These are phyloP conservation scores for Andricus curvator DNA, from an alignment of 2,888 invertebrate genomes.

Conservation along the genomic window DNA sequence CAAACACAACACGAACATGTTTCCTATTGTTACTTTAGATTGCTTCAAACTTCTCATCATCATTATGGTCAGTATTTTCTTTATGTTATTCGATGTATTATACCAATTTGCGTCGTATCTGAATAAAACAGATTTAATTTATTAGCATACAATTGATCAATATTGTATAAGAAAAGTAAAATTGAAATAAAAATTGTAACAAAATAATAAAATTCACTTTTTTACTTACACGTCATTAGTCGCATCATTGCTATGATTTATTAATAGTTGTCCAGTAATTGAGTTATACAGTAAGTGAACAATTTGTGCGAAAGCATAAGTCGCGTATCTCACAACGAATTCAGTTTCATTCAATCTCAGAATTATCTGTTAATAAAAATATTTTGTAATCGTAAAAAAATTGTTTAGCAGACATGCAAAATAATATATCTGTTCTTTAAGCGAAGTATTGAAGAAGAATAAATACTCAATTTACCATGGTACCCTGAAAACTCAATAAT, in stretches of 20 bases:
- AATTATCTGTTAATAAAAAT: not conserved
- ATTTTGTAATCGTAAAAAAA: not conserved
- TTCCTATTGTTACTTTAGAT: not conserved
- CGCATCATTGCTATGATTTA: not conserved
- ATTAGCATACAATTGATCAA: not conserved
- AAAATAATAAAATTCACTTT: too few relatives aligned
- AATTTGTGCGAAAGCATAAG: not conserved
- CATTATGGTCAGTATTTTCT: not conserved
- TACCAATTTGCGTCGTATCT: not conserved
- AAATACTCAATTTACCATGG: too few relatives aligned
- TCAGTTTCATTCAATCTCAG: not conserved
- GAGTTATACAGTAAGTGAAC: not conserved
- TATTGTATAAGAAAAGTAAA: not conserved
- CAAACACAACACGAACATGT: not conserved
- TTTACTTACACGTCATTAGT: not conserved
- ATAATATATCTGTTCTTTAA: rapidly evolving
- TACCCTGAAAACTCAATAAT: not conserved
- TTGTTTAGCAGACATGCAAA: not conserved
- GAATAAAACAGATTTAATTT: too few relatives aligned
- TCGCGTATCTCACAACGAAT: not conserved
- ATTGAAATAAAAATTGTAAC: too few relatives aligned
- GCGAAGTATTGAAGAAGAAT: not conserved
- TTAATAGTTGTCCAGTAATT: not conserved
- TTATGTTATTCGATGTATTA: not conserved
- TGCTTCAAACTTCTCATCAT: not conserved